Conservation (phyloP, 2,113 vertebrate genomes). For the Oreotrochilus melanogaster region DNA sequence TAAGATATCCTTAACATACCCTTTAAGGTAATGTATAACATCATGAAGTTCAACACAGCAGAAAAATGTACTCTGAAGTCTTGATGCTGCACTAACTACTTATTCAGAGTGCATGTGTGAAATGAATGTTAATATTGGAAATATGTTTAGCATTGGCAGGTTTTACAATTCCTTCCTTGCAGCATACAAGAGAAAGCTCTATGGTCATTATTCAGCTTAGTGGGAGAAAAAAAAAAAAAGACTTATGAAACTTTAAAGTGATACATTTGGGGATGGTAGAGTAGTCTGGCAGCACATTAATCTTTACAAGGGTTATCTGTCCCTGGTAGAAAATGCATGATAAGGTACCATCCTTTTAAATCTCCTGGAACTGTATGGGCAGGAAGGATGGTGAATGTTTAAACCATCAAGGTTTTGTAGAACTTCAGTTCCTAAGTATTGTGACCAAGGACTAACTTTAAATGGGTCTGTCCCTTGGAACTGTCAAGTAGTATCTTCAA, state of each 20-base stretch:
- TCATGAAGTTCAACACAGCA: background rate
- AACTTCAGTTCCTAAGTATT: background rate
- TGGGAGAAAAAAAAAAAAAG: background rate
- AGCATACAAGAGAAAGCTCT: background rate
- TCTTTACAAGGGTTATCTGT: slow-evolving; percentile 42
- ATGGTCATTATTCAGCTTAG: background rate
- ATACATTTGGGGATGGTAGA: background rate
- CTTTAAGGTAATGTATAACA: background rate
- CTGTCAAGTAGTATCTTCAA: background rate
- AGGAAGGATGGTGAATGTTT: background rate
- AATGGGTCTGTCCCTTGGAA: background rate
- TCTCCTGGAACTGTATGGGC: background rate
- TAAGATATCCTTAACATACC: background rate
- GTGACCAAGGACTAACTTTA: background rate
- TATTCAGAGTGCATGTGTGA: background rate
- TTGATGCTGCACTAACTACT: background rate
- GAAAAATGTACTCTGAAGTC: background rate
- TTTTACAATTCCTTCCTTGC: slow-evolving; percentile 22
- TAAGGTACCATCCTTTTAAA: slow-evolving; percentile 33
- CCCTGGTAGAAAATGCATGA: background rate
- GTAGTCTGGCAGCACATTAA: slow-evolving; percentile 31
- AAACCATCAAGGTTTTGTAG: background rate
- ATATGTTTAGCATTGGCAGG: background rate
- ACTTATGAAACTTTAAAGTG: slow-evolving; percentile 46
- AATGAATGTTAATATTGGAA: slow-evolving; percentile 10